These are phyloP conservation scores for Gracilinanus agilis DNA, from an alignment of 2,113 vertebrate species.

Conservation along the genomic window DNA sequence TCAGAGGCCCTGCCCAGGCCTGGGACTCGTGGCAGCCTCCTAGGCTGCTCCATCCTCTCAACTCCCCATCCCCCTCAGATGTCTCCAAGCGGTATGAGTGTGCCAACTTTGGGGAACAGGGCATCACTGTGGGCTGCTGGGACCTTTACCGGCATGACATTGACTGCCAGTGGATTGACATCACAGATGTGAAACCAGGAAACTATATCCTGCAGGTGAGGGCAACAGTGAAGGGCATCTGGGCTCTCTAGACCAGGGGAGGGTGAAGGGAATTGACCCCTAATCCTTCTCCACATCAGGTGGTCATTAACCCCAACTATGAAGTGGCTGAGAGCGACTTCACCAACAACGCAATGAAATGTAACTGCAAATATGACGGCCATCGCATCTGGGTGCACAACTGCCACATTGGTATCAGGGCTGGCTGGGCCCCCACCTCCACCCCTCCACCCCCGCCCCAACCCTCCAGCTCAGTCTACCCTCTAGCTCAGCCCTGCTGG, in stretches of 20 bases:
- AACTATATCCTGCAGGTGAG: conserved; percentile 97
- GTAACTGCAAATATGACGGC: conserved; percentile 98
- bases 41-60: not conserved
- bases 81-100: conserved; percentile 97
- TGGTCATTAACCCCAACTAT: conserved; percentile 96
- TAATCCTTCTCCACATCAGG: conserved; percentile 78
- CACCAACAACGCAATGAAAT: conserved; percentile 99
- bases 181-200: conserved; percentile 95
- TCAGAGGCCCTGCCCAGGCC: not conserved
- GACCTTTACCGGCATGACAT: conserved; percentile 98
- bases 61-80: conserved; percentile 79
- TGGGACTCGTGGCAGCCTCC: not conserved
- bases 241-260: not conserved
- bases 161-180: conserved; percentile 99
- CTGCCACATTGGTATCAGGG: conserved; percentile 92
- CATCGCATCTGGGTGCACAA: conserved; percentile 98
- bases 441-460: not conserved
- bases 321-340: conserved; percentile 99
- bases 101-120: conserved; percentile 98
- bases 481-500: not conserved
- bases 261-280: not conserved
- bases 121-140: conserved; percentile 99
- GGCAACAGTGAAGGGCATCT: no score
- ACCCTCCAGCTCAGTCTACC: not conserved
- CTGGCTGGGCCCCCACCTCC: not conserved